A percentile compares a stretch with the other conserved stretches of the same genome.
phyloP scores from a whole-genome alignment of 2,888 invertebrate genomes.

The Galerucella calmariensis region DNA sequence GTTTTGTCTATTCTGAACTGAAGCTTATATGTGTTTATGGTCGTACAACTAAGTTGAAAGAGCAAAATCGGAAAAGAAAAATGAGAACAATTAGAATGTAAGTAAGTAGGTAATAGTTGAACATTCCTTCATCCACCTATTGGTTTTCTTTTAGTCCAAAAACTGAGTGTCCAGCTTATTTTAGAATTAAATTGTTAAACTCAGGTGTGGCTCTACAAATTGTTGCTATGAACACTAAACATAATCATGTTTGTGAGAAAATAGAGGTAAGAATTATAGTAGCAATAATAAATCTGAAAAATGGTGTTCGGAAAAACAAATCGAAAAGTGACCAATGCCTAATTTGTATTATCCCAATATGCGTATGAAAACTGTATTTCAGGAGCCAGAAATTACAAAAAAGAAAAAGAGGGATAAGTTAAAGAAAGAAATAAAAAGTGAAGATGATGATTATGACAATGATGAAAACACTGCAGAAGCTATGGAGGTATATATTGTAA shows the following conservation, averaged over 20 bases:
- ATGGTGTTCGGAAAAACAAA: too few relatives aligned
- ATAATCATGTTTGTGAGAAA: conserved; percentile 40
- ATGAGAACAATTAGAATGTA: conserved; percentile 38
- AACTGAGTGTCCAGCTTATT: conserved; percentile 43
- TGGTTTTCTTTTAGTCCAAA: conserved; percentile 33
- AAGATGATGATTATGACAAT: conserved; percentile 27
- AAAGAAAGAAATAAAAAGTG: conserved; percentile 30
- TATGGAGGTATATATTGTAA: conserved; percentile 10
- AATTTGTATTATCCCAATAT: background rate
- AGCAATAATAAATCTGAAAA: background rate
- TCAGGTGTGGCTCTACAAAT: conserved; percentile 41
- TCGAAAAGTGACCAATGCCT: too few relatives aligned
- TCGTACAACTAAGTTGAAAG: conserved; percentile 43
- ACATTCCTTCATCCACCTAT: background rate
- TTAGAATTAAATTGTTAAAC: conserved; percentile 38
- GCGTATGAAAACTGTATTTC: background rate
- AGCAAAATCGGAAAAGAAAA: conserved; percentile 36
- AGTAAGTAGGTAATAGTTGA: background rate
- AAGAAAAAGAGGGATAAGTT: conserved; percentile 18
- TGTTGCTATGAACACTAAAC: conserved; percentile 40
- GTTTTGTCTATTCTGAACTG: conserved; percentile 47
- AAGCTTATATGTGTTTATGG: conserved; percentile 48
- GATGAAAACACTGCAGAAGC: conserved; percentile 9
- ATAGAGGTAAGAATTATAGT: conserved; percentile 2
- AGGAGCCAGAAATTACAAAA: conserved; percentile 23